A percentile compares a stretch with the other conserved stretches of the same genome.
These are phyloP conservation scores for Patiria miniata DNA, from an alignment of 35 echinoderm and acorn worm genomes.

Conservation along the genomic window DNA sequence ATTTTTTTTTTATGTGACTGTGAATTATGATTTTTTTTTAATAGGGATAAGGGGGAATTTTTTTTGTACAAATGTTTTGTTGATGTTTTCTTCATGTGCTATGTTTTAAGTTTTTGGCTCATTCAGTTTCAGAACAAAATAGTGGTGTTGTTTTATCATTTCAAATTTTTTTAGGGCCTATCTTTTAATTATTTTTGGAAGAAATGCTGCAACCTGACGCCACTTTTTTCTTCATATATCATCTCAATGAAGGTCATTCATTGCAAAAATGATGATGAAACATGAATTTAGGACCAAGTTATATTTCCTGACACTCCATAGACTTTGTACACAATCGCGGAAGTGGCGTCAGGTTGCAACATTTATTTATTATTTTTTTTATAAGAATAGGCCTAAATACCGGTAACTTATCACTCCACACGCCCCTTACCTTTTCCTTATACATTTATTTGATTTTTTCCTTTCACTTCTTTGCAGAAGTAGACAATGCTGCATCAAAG, in stretches of 20 bases:
- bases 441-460: neutral
- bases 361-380: constrained; percentile 27
- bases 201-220: no score
- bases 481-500: neutral
- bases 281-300: neutral
- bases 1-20: no score
- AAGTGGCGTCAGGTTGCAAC: no score
- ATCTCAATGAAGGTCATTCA: no score
- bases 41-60: no score
- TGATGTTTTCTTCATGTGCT: no score
- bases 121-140: neutral
- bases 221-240: no score
- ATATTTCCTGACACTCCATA: constrained; percentile 34
- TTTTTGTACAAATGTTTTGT: no score
- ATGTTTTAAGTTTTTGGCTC: neutral
- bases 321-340: no score
- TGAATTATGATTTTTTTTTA: no score
- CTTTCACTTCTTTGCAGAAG: neutral
- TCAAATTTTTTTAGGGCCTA: neutral
- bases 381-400: neutral
- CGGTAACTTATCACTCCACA: neutral
- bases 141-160: neutral
- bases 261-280: no score
- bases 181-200: constrained; percentile 32
- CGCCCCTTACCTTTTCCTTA: neutral